Conservation (phyloP, 2,888 invertebrate species). For the Pachliopta kotzebuea region DNA sequence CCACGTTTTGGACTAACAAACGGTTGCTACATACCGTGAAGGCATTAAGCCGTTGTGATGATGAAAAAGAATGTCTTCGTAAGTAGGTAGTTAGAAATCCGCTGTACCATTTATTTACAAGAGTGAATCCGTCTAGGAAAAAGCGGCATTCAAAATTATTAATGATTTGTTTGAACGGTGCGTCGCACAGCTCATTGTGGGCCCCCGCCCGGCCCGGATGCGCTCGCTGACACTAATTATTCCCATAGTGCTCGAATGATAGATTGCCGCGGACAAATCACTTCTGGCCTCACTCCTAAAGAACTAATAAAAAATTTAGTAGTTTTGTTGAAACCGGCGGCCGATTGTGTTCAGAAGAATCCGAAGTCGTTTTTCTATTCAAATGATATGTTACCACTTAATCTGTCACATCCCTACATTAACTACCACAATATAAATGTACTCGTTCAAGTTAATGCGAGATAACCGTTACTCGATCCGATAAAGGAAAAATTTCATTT, state of each 20-base stretch:
- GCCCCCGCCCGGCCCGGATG: conserved; percentile 72
- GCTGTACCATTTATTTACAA: conserved; percentile 77
- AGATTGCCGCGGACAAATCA: conserved; percentile 79
- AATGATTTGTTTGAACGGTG: conserved; percentile 79
- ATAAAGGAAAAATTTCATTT: conserved; percentile 3
- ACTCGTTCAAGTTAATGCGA: neutral
- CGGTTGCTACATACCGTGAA: conserved; percentile 38
- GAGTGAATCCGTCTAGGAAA: conserved; percentile 74
- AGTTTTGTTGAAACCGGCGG: conserved; percentile 63
- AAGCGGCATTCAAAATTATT: conserved; percentile 77
- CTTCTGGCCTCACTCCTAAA: conserved; percentile 60
- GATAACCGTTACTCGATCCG: no score
- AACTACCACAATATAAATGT: conserved; percentile 44
- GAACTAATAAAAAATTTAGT: conserved; percentile 67
- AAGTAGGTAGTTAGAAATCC: conserved; percentile 76
- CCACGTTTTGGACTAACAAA: conserved; percentile 31
- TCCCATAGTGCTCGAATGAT: conserved; percentile 78
- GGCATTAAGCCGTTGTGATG: conserved; percentile 53
- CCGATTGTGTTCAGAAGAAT: conserved; percentile 62
- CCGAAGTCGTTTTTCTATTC: conserved; percentile 57
- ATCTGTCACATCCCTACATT: conserved; percentile 41
- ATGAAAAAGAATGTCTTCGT: conserved; percentile 67
- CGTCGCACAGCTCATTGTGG: conserved; percentile 74
- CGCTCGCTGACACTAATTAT: conserved; percentile 79
- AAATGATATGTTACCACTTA: conserved; percentile 61